These are phyloP conservation scores for Leptinotarsa peninsularis DNA, from an alignment of 2,888 invertebrate genomes.

Conservation along the genomic window DNA sequence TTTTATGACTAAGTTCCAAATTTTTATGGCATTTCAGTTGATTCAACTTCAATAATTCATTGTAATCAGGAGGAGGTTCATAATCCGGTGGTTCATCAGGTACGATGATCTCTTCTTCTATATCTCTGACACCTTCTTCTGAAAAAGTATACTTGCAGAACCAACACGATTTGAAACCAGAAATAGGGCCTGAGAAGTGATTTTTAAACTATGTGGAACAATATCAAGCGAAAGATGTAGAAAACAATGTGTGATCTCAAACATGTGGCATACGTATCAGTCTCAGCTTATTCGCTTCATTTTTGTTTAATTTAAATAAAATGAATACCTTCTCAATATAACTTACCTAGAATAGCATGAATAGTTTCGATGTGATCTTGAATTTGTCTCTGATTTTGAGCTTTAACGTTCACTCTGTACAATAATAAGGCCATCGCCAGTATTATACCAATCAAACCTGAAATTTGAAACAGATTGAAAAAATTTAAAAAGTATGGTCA, in stretches of 20 bases:
- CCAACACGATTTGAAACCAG: too few species aligned
- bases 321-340: not conserved
- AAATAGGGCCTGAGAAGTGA: too few species aligned
- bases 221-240: too few species aligned
- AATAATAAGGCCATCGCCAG: conserved; percentile 74
- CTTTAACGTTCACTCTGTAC: conserved; percentile 73
- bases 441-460: conserved; percentile 72
- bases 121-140: conserved; percentile 58
- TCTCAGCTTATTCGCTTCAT: too few species aligned
- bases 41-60: conserved; percentile 68
- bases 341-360: conserved; percentile 73
- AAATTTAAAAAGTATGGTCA: not conserved
- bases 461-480: conserved; percentile 37
- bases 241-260: too few species aligned
- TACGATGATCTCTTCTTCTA: conserved; percentile 67
- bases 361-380: conserved; percentile 77
- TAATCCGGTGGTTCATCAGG: conserved; percentile 77
- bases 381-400: conserved; percentile 73
- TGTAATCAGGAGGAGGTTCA: conserved; percentile 79
- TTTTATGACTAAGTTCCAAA: conserved; percentile 17
- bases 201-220: too few species aligned
- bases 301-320: too few species aligned
- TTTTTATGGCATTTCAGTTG: conserved; percentile 28
- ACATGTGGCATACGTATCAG: too few species aligned
- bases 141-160: conserved; percentile 13